Percentiles rank a stretch among this genome's conserved stretches.
Evolutionary conservation across 2,113 vertebrate species (phyloP).

Genomic region (Nipponia nippon): DNA sequence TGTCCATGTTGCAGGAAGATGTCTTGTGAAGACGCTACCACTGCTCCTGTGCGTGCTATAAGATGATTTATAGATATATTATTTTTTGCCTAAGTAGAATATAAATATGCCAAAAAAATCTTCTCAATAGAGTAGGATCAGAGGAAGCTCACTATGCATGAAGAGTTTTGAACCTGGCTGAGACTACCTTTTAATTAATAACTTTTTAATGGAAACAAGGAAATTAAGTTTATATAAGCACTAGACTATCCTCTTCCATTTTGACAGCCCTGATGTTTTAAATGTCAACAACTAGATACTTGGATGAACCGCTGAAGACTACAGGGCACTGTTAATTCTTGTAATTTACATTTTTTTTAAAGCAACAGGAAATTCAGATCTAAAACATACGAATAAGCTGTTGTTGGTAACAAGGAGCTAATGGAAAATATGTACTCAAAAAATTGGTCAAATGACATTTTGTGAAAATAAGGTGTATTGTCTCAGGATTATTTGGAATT

Average conservation of each 20-base stretch:
- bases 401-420: neutral
- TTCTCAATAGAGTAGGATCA: neutral
- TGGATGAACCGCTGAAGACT: neutral
- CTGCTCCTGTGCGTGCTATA: neutral
- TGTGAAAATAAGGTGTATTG: neutral
- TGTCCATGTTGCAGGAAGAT: neutral
- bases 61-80: neutral
- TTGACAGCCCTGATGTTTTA: neutral
- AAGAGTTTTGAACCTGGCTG: neutral
- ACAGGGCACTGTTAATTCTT: neutral
- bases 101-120: neutral
- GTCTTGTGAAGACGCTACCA: neutral
- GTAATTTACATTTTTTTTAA: neutral
- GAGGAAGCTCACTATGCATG: neutral
- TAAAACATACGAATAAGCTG: neutral
- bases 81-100: neutral
- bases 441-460: neutral
- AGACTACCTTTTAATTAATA: constrained; percentile 26
- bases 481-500: neutral
- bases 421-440: neutral
- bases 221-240: constrained; percentile 16
- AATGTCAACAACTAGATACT: constrained; percentile 10
- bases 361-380: neutral
- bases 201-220: constrained; percentile 1
- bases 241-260: neutral